Conservation (phyloP, 2,113 vertebrate species). For the Bubo bubo region DNA sequence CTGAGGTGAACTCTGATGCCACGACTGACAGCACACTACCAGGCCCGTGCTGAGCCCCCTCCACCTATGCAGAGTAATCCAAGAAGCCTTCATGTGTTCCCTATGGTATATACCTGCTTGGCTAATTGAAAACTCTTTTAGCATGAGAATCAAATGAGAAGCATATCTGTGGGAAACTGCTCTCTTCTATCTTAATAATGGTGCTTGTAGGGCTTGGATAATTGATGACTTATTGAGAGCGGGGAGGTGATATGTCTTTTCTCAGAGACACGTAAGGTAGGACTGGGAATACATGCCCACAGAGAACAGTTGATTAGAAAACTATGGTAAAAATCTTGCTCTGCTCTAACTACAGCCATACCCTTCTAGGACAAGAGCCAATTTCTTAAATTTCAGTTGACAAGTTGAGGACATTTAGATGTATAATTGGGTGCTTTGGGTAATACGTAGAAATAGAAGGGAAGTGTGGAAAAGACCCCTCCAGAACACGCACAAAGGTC, state of each 20-base stretch:
- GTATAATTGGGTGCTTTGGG: not conserved
- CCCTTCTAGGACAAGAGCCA: not conserved
- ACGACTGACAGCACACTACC: not conserved
- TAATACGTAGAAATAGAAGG: not conserved
- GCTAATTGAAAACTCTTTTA: not conserved
- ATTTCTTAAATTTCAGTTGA: conserved; percentile 11
- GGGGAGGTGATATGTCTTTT: not conserved
- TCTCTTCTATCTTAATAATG: not conserved
- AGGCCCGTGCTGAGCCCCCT: not conserved
- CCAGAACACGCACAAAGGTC: not conserved
- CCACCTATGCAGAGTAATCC: not conserved
- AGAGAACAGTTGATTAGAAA: not conserved
- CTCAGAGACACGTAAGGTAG: not conserved
- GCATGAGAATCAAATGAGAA: not conserved
- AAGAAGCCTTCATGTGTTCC: not conserved
- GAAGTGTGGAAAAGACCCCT: not conserved
- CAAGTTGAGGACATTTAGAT: not conserved
- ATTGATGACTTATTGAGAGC: not conserved
- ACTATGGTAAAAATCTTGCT: conserved; percentile 41
- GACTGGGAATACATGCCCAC: not conserved
- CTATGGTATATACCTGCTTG: not conserved
- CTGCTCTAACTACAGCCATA: not conserved
- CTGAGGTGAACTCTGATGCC: not conserved
- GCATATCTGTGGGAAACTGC: not conserved
- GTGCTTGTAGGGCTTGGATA: not conserved